Evolutionary conservation across 2,888 invertebrate genomes (phyloP).

Genomic region (Dysmachus trigonus): DNA sequence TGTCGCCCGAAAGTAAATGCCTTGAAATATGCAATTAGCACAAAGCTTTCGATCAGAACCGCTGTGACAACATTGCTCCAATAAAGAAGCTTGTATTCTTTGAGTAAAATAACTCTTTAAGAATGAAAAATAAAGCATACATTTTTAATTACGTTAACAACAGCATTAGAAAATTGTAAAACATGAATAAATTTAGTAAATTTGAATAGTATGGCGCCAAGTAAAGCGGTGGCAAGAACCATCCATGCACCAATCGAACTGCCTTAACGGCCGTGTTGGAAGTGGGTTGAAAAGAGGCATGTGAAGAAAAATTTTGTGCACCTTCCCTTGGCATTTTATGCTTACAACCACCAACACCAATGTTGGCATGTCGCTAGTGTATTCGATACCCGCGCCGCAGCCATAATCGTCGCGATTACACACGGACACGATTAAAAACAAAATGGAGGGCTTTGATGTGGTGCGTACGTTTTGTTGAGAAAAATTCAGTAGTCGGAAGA

Average conservation of each 20-base stretch:
- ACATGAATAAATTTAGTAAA: background rate
- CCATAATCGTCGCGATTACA: conserved; percentile 33
- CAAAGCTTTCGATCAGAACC: background rate
- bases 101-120: background rate
- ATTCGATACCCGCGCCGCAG: conserved; percentile 30
- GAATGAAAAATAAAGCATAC: background rate
- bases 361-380: conserved; percentile 37
- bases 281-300: background rate
- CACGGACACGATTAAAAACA: conserved; percentile 56
- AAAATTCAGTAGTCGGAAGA: conserved; percentile 61
- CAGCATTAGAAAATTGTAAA: background rate
- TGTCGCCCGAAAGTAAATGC: background rate
- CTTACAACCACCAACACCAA: conserved; percentile 30
- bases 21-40: background rate
- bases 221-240: background rate
- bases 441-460: conserved; percentile 66
- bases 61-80: background rate
- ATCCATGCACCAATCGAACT: background rate
- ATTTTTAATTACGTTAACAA: background rate
- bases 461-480: conserved; percentile 64
- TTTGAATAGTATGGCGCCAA: background rate
- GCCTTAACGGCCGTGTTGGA: background rate
- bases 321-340: conserved; percentile 32
- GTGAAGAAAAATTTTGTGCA: background rate
- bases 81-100: background rate